These are phyloP conservation scores for Polypterus bichir DNA, from an alignment of 2,113 vertebrate genomes.

Conservation along the genomic window DNA sequence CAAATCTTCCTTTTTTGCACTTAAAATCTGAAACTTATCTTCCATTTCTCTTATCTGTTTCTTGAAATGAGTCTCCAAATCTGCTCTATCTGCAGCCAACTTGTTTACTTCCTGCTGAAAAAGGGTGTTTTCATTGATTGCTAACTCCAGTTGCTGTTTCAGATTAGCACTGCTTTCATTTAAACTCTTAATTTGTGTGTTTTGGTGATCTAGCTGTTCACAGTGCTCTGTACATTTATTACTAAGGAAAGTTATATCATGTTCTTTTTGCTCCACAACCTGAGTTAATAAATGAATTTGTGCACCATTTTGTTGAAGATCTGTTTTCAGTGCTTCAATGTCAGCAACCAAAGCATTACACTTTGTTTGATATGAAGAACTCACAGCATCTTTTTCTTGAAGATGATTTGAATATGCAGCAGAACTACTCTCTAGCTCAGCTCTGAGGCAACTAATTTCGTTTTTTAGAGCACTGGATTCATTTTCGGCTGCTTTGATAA, in stretches of 20 bases:
- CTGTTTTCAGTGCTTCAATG: constrained; percentile 44
- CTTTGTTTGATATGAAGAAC: constrained; percentile 34
- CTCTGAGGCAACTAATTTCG: constrained; percentile 32
- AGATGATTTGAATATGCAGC: constrained; percentile 31
- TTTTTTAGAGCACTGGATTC: constrained; percentile 29
- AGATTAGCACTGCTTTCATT: constrained; percentile 47
- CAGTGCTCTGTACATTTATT: constrained; percentile 49
- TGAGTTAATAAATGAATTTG: constrained; percentile 43
- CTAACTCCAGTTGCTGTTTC: constrained; percentile 30
- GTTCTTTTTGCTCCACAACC: constrained; percentile 53
- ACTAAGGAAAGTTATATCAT: constrained; percentile 50
- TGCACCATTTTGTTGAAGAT: constrained; percentile 47
- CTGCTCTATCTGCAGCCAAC: constrained; percentile 44
- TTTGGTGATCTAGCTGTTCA: constrained; percentile 37
- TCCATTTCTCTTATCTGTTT: constrained; percentile 32
- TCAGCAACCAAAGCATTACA: constrained; percentile 43
- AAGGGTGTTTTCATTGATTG: constrained; percentile 37
- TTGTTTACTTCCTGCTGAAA: constrained; percentile 42
- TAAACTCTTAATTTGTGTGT: constrained; percentile 40
- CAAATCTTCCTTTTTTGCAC: constrained; percentile 44
- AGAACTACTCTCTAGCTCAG: constrained; percentile 33
- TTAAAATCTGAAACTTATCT: constrained; percentile 37
- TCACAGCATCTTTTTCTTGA: constrained; percentile 46
- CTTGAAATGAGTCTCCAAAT: constrained; percentile 28
- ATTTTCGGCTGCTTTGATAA: constrained; percentile 28